Base-by-base conservation (phyloP, 37 sponge, comb jelly and placozoan genomes). In the Crambe crambe region DNA sequence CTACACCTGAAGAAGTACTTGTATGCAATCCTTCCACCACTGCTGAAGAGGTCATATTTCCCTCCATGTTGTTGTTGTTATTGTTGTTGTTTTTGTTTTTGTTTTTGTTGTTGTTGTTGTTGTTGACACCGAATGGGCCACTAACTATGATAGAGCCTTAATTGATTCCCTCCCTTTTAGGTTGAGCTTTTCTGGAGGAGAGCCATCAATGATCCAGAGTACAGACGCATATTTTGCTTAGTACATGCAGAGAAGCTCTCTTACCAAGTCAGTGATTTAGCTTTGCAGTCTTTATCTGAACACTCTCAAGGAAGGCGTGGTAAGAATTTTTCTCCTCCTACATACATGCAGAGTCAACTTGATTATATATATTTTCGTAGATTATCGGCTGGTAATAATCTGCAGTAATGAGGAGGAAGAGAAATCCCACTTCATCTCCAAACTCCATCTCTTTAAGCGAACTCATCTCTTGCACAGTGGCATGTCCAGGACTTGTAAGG, bases 231-330 rank as follows among this genome's bases (percentile, higher is more conserved):
- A 18, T 92, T 85, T 40, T 88, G 89, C 36, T 75, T 92, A 20
- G 89, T 85, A 15, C 80, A 84, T 82, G 93, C 89, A 38, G 85
- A 88, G 59, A 80, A 73, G 27, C 78, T 92, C 22, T 81, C 93
- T 18, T 88, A 88, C 62, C 85, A 85, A 40, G 78, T 81, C 0
- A 38, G 78, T 69, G 89, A 92, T 41, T 70, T 67, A 51, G 93
- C 80, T 26, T 38, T 88, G 4, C 37, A 37, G 23, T 67, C 72
- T 34, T 78, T 85, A 2, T 42, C 59, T n/a, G 85, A 85, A 30
- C 64, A 62, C 47, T 44, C 77, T 32, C 78, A 85, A 59, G 78
- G 78, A 68, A 51, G 30, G 22, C 36, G 25, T 27, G 78, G 85
- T 85, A 30, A 68, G 70, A 68, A 44, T 8, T 72, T 43, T 51